Evolutionary conservation across 2,797 vertebrate genomes (phyloP).

Genomic region (Novumbra hubbsi): DNA sequence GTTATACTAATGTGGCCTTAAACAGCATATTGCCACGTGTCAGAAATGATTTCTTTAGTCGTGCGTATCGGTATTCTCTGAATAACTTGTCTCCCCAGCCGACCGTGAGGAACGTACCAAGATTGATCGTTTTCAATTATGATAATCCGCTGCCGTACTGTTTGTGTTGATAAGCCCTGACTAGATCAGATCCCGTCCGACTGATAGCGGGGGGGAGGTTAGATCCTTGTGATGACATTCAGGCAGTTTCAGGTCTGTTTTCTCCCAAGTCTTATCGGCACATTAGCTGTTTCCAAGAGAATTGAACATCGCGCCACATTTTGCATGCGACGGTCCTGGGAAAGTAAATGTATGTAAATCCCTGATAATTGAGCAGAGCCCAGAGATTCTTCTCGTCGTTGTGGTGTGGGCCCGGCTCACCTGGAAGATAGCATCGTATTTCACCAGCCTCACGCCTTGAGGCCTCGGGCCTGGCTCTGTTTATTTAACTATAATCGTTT

Average conservation of each 20-base stretch:
- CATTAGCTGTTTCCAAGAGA: slow-evolving; percentile 17
- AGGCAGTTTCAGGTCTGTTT: slow-evolving; percentile 2
- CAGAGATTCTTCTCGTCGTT: slow-evolving; percentile 55
- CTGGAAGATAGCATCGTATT: slow-evolving; percentile 73
- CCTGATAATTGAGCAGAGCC: slow-evolving; percentile 48
- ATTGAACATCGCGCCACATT: slow-evolving; percentile 32
- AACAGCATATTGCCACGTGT: slow-evolving; percentile 4
- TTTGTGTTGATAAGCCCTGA: slow-evolving; percentile 34
- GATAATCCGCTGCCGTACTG: slow-evolving; percentile 29
- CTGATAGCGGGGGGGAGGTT: slow-evolving; percentile 13
- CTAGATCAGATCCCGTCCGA: slow-evolving; percentile 33
- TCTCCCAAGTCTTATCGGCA: slow-evolving; percentile 2
- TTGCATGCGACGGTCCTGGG: neutral
- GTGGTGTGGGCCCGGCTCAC: slow-evolving; percentile 64
- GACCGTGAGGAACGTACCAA: slow-evolving; percentile 14
- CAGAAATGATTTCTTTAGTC: neutral
- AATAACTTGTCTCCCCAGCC: slow-evolving; percentile 21
- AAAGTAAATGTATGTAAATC: slow-evolving; percentile 59
- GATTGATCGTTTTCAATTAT: slow-evolving; percentile 46
- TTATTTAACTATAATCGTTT: slow-evolving; percentile 77
- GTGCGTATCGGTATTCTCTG: slow-evolving; percentile 29
- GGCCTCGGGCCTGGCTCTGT: slow-evolving; percentile 63
- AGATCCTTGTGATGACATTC: slow-evolving; percentile 19
- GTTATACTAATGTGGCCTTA: slow-evolving; percentile 6
- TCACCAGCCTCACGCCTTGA: slow-evolving; percentile 59